These are phyloP conservation scores for Troides helena DNA, from an alignment of 2,888 invertebrate genomes.

Conservation along the genomic window DNA sequence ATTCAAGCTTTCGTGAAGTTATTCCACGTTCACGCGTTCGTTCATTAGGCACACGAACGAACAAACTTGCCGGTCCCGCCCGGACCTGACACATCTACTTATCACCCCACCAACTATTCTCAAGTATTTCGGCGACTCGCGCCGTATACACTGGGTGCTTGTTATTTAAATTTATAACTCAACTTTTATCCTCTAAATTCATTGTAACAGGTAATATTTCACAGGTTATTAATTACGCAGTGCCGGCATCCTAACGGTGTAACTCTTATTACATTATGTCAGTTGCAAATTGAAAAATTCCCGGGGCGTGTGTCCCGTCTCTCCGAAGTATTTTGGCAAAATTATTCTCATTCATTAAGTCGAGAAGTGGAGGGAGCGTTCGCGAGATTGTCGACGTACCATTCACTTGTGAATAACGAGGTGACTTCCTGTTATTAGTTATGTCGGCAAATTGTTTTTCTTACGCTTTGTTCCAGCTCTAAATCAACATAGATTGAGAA, in stretches of 20 bases:
- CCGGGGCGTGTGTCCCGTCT: conserved; percentile 78
- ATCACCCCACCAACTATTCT: conserved; percentile 73
- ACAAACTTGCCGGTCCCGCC: conserved; percentile 68
- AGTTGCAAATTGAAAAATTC: conserved; percentile 81
- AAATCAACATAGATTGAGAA: background rate
- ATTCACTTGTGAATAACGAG: conserved; percentile 77
- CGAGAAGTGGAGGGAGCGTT: conserved; percentile 72
- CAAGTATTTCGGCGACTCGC: conserved; percentile 70
- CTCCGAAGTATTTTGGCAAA: conserved; percentile 78
- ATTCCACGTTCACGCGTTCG: conserved; percentile 79
- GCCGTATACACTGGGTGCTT: conserved; percentile 51
- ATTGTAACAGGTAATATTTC: conserved; percentile 79
- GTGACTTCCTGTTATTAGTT: conserved; percentile 77
- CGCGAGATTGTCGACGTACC: conserved; percentile 75
- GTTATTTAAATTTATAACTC: conserved; percentile 80
- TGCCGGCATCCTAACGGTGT: conserved; percentile 75
- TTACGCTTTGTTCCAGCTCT: conserved; percentile 53
- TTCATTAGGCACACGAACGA: conserved; percentile 70
- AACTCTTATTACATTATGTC: conserved; percentile 80
- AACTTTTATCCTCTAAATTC: conserved; percentile 79
- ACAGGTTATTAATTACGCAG: conserved; percentile 79
- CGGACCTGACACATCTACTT: conserved; percentile 67
- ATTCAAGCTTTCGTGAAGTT: conserved; percentile 77
- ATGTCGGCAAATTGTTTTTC: conserved; percentile 75
- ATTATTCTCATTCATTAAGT: conserved; percentile 80